Base-by-base conservation (phyloP, 2,113 vertebrate genomes). In the Aphelocoma coerulescens region DNA sequence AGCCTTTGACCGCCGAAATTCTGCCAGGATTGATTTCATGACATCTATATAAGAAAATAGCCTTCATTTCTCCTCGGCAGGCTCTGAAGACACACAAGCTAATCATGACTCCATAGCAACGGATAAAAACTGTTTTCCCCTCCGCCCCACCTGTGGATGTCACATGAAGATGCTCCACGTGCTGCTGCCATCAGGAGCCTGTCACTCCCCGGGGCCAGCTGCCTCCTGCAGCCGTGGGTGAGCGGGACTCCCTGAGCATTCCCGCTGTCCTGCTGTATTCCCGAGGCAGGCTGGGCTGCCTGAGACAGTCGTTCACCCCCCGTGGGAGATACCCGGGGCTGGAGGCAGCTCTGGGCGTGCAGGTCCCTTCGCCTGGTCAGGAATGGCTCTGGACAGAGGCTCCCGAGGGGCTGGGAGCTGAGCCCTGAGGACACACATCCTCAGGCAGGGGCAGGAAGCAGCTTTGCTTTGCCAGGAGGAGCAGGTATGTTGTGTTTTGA, bases 1-100 rank as follows among this genome's bases (percentile, higher is more conserved):
- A 96, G 96, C 95, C 96, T 96, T 97, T 97, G 96, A 94, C 97
- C 97, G 95, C 79, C 48, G 81, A 93, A 87, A 96, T 96, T 81
- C 97, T 96, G 78, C 92, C 62, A 65, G 97, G 97, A 90, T 96
- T 90, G 84, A 96, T 97, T 96, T 95, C 97, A 97, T 97, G 95
- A 93, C 93, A 97, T 96, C 95, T 93, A 88, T 51, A 96, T 94
- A 88, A 97, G 96, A 97, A 97, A 97, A 97, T 96, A 97, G 95
- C 95, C 95, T 66, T 83, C 63, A 4, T 95, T 97, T 97, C 96
- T 95, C 86, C 93, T 96, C 95, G n/a, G 91, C 96, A 43, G 90
- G 81, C 97, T 96, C 95, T 93, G 97, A 95, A 97, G 96, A 96
- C 93, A 88, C 39, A 86, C 88, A 75, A 71, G 93, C 95, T 89